These are phyloP conservation scores for Dipodomys ordii DNA, from an alignment of 2,113 vertebrate species.

Conservation along the genomic window DNA sequence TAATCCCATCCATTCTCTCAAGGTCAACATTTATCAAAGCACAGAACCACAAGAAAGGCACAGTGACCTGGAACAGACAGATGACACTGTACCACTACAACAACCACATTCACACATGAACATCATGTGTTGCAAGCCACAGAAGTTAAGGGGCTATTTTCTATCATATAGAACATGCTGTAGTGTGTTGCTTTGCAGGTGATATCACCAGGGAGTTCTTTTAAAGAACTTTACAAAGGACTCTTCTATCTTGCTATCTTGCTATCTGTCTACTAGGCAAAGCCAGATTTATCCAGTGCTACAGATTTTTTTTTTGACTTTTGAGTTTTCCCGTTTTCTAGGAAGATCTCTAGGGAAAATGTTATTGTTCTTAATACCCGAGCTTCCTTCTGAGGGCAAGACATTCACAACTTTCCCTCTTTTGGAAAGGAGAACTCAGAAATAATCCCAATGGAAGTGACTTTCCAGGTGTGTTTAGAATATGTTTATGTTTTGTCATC, in stretches of 20 bases:
- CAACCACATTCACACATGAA: neutral
- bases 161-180: neutral
- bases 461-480: neutral
- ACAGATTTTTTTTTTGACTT: neutral
- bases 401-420: neutral
- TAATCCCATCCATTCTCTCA: too few relatives aligned
- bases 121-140: neutral
- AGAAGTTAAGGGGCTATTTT: neutral
- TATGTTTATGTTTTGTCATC: too few relatives aligned
- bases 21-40: neutral
- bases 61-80: neutral
- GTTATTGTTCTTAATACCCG: neutral
- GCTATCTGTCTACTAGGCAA: neutral
- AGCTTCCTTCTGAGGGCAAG: slow-evolving; percentile 29
- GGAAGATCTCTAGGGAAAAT: neutral
- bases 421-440: slow-evolving; percentile 1
- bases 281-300: neutral
- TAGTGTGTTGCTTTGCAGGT: neutral
- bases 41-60: neutral
- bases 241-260: neutral
- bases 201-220: neutral
- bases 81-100: accelerated
- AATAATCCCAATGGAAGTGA: neutral
- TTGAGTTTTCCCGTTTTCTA: neutral
- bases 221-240: neutral